phyloP scores from a whole-genome alignment of 1,140 invertebrate genomes.

The Apis florea region DNA sequence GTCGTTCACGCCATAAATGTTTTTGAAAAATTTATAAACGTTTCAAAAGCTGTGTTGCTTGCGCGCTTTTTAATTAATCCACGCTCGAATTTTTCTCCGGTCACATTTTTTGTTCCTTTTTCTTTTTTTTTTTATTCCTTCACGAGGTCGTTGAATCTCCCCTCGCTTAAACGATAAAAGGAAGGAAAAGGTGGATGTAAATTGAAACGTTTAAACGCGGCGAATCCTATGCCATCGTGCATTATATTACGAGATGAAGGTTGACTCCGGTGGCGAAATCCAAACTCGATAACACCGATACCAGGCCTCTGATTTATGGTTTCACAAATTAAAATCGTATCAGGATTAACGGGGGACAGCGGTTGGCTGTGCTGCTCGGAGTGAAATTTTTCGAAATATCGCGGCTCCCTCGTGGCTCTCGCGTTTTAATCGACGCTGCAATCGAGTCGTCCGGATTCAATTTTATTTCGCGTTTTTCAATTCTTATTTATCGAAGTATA shows the following conservation, averaged over 20 bases:
- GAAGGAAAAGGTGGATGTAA: neutral
- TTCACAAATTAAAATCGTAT: constrained; percentile 45
- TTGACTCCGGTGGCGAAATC: neutral
- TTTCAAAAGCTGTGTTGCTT: neutral
- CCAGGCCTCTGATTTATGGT: constrained; percentile 27
- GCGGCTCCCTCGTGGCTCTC: neutral
- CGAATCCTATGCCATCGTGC: neutral
- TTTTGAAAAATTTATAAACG: neutral
- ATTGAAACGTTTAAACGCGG: constrained; percentile 21
- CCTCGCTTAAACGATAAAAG: no score
- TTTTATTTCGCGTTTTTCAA: neutral
- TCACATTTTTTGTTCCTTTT: neutral
- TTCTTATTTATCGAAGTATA: neutral
- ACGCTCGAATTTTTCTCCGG: constrained; percentile 8
- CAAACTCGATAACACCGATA: constrained; percentile 38
- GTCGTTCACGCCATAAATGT: neutral
- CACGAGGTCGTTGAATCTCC: neutral
- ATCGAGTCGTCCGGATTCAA: neutral
- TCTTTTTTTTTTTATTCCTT: neutral
- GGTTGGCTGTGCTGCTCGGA: neutral
- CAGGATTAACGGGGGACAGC: constrained; percentile 6
- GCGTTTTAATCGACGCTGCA: neutral
- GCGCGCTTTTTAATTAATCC: constrained; percentile 20
- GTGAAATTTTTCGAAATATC: constrained; percentile 20
- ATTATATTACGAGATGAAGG: constrained; percentile 1